Evolutionary conservation across 2,113 vertebrate species (phyloP), one percentile per base, ranked within the genome.

Genomic region (Protobothrops flavoviridis): DNA sequence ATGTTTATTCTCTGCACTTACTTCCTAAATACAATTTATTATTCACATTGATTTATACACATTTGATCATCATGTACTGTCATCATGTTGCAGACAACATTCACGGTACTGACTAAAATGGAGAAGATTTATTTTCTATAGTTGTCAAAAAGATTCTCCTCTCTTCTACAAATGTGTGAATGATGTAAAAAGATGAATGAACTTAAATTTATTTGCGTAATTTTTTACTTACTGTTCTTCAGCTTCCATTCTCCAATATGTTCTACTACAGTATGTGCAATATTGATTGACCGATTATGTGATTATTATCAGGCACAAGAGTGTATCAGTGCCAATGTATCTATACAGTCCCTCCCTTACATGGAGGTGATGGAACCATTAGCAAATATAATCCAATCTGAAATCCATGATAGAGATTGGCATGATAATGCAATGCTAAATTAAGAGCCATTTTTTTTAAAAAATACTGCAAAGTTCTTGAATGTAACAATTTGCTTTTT

Each of bases 21-120:
- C 88, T 43, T 94, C 61, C 0, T 4, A 92, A 12, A 91, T 23
- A 39, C 39, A 88, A 29, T 52, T 95, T 24, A 26, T 94, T 4
- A 12, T 0, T 5, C 0, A 92, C 3, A 48, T 94, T 95, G 93
- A 29, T 24, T 91, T 61, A 92, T 56, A 94, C 91, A 45, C 43
- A 93, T 43, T 50, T 90, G 93, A 94, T 89, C 33, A 94, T 55
- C 56, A 91, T 92, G 59, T 92, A 93, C n/a, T 11, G 17, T 12
- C n/a, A 12, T 95, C 8, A 50, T 50, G 48, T 39, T 52, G 52
- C 24, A 94, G 52, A 69, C 55, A 90, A 15, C 13, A 24, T 55
- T 92, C 90, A 26, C 17, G 3, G 69, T 87, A 9, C 2, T 50
- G 26, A 89, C 89, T 55, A 21, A 57, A 89, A 92, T 64, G 8